Base-by-base conservation (phyloP, 2,797 vertebrate species). In the Gallirallus australis region DNA sequence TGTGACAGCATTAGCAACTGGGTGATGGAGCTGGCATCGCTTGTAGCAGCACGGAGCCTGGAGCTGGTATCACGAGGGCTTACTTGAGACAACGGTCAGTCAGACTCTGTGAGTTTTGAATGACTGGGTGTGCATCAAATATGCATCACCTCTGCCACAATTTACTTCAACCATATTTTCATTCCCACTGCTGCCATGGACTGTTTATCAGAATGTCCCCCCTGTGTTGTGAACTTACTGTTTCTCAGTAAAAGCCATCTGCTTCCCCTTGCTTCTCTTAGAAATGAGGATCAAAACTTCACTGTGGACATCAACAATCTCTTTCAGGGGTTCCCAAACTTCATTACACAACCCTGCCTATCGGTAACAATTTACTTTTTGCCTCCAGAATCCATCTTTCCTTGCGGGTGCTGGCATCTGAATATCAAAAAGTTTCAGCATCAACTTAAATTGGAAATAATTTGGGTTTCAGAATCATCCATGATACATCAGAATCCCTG, bases 1-100 rank as follows among this genome's bases (percentile, higher is more conserved):
- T 96, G 94, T 95, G 77, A 86, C 87, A 89, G 28, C 77, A 86
- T 33, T 6, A 72, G 70, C 87, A 53, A 90, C 27, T 2, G 93
- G 42, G 28, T 48, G 79, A 84, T 3, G 4, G 83, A 73, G 87
- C 10, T 66, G 76, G 66, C 54, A 53, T 72, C 1, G 0, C 82
- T 66, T 52, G 25, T 7, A 82, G 84, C 84, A 83, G 86, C 92
- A 96, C 84, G 14, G 45, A 94, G 92, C 50, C 92, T 33, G 71
- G 28, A 50, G 15, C 3, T 71, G 75, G 13, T 57, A 73, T 15
- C 56, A 70, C 0, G 11, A 45, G 50, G 15, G 35, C 42, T 54
- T 54, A 28, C 45, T 68, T 57, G 47, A 91, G 61, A 88, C 10
- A 50, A 39, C 15, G 33, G 31, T 9, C 66, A 48, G 54, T 13